Base-by-base conservation (phyloP, 2,888 invertebrate species). In the Cyclophora albipunctata region DNA sequence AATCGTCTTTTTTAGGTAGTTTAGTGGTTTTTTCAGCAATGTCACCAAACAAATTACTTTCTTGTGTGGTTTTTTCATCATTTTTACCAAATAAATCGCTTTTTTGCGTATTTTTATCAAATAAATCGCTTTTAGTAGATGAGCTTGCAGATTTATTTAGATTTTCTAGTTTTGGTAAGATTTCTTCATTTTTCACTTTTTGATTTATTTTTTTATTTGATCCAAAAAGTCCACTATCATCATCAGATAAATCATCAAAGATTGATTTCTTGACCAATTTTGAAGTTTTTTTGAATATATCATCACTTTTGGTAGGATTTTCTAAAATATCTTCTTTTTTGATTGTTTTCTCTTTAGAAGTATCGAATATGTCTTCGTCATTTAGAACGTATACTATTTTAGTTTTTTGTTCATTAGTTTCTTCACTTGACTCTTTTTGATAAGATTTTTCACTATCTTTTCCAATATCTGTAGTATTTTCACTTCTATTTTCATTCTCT, bases 281-380 rank as follows among this genome's bases (percentile, higher is more conserved):
- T 20, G 20, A 20, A 37, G 37, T 37, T n/a, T 49, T 40, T 64
- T 68, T 48, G 64, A 60, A 49, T 60, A 50, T 58, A 51, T 54
- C 55, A 42, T 40, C 34, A 57, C 52, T 58, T 49, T 60, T 48
- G 37, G 33, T 34, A 34, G 56, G 47, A 50, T 50, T 58, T 20
- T 20, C 20, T 1, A 20, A 20, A 20, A 20, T 20, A 20, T 20
- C 20, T 1, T 20, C 20, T 20, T 1, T 20, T 20, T 20, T 20
- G 20, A 20, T 20, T 20, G 20, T 20, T 20, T 20, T 20, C 20
- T 20, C 20, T 20, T 20, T 20, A 20, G 20, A 20, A 34, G 67
- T 69, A 40, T 68, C 62, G 57, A 86, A 86, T 58, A 86, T 84
- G 47, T 86, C 86, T 74, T 85, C 85, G 44, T 87, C 86, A 5